phyloP scores from a whole-genome alignment of 35 echinoderm and acorn worm species.

The Anneissia japonica region DNA sequence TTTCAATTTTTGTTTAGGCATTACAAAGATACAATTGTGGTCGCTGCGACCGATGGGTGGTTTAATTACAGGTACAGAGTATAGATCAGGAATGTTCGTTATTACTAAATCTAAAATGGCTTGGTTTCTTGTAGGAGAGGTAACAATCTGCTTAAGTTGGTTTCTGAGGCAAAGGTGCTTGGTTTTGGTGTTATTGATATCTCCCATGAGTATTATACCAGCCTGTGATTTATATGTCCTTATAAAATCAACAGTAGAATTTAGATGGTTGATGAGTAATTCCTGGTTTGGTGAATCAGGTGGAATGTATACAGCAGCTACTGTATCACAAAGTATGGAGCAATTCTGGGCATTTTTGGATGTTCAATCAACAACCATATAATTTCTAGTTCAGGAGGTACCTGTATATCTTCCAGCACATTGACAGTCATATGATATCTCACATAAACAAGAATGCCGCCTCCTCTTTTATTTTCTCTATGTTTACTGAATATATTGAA shows the following conservation, averaged over 20 bases:
- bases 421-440: background rate
- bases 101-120: background rate
- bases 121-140: background rate
- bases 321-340: background rate
- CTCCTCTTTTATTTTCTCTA: background rate
- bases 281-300: background rate
- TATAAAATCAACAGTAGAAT: background rate
- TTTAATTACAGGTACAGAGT: background rate
- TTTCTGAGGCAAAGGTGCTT: background rate
- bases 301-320: background rate
- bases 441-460: background rate
- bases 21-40: background rate
- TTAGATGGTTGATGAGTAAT: background rate
- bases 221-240: background rate
- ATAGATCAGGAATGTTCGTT: background rate
- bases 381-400: background rate
- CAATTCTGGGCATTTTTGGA: background rate
- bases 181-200: background rate
- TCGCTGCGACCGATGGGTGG: background rate
- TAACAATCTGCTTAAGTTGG: background rate
- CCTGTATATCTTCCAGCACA: background rate
- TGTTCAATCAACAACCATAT: background rate
- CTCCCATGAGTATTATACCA: background rate
- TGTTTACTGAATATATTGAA: background rate
- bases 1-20: background rate